Percentiles rank a stretch among this genome's conserved stretches.
Conservation (phyloP, 2,113 vertebrate genomes). For the Stigmatopora nigra region DNA sequence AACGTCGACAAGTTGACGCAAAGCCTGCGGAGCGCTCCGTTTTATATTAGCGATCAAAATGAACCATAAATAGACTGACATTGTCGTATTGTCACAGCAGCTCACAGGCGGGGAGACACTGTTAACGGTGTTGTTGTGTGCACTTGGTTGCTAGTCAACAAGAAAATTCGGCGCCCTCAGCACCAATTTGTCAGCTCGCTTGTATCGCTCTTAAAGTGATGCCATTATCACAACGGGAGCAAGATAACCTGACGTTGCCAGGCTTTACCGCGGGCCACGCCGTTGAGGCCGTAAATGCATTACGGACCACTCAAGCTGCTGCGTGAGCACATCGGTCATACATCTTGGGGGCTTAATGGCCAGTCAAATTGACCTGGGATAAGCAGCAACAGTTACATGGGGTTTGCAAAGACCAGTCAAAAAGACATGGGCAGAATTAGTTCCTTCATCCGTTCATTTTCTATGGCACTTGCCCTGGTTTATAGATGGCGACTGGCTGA, state of each 20-base stretch:
- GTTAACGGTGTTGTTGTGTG: slow-evolving; percentile 24
- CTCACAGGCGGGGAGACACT: slow-evolving; percentile 3
- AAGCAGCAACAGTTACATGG: slow-evolving; percentile 20
- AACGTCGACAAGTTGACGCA: slow-evolving; percentile 17
- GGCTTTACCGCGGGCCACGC: slow-evolving; percentile 22
- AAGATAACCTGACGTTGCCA: slow-evolving; percentile 40
- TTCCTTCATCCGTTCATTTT: not conserved
- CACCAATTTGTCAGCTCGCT: slow-evolving; percentile 48
- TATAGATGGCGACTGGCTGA: not conserved
- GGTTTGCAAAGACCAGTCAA: slow-evolving; percentile 18
- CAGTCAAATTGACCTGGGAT: slow-evolving; percentile 32
- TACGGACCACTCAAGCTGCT: slow-evolving; percentile 3
- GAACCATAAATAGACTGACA: slow-evolving; percentile 19
- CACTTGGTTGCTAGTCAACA: slow-evolving; percentile 30
- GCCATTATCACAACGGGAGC: slow-evolving; percentile 55
- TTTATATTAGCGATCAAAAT: slow-evolving; percentile 34
- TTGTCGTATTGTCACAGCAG: slow-evolving; percentile 23
- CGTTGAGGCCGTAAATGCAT: not conserved
- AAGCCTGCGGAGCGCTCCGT: slow-evolving; percentile 14
- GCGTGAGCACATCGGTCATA: slow-evolving; percentile 18
- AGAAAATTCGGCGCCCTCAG: slow-evolving; percentile 35
- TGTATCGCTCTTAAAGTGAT: slow-evolving; percentile 45
- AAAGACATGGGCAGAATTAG: slow-evolving; percentile 4
- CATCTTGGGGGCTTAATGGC: slow-evolving; percentile 13
- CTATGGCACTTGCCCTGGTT: not conserved